Base-by-base conservation (phyloP, 2,113 vertebrate species). In the Ictidomys tridecemlineatus region DNA sequence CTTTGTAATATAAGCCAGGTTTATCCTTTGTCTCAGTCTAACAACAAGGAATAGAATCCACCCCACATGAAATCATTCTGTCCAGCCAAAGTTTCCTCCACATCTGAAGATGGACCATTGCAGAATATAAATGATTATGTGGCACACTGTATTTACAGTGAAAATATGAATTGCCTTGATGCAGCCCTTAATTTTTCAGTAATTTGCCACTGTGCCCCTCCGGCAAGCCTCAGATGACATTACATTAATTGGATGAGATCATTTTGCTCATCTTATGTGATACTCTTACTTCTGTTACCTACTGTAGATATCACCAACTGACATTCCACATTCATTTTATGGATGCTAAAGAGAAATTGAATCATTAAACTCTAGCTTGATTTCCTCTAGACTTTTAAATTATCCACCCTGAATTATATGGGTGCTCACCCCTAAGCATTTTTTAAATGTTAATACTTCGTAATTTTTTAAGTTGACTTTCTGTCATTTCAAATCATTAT, bases 311-410 rank as follows among this genome's bases (percentile, higher is more conserved):
- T 56, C n/a, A 14, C 76, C 93, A 97, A 70, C 86, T 72, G 58
- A 79, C 94, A 77, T 84, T 86, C n/a, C 82, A 97, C 37, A 85
- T 24, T 72, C 24, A 0, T 4, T 72, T 83, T 79, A 45, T 1
- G 63, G 65, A 93, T 97, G 22, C 42, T 89, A 13, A 96, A 45
- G 45, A 97, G 76, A 95, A 96, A 26, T 85, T 70, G 87, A 82
- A 56, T 48, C 84, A 16, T 61, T 83, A 84, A 85, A 61, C 24
- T 69, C 39, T 89, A 85, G 89, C 20, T 37, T 97, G 91, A 88
- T 72, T 96, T 85, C 58, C 56, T 72, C 5, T 97, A 74, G 83
- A 92, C 82, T 97, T 94, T 91, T 53, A 92, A 74, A 22, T 16
- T 32, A 34, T 10, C 48, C 28, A 76, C 10, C 74, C 48, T 93